Evolutionary conservation across 2,113 vertebrate genomes (phyloP), one percentile per base, ranked within the genome.

Genomic region (Thinocorus orbignyianus): DNA sequence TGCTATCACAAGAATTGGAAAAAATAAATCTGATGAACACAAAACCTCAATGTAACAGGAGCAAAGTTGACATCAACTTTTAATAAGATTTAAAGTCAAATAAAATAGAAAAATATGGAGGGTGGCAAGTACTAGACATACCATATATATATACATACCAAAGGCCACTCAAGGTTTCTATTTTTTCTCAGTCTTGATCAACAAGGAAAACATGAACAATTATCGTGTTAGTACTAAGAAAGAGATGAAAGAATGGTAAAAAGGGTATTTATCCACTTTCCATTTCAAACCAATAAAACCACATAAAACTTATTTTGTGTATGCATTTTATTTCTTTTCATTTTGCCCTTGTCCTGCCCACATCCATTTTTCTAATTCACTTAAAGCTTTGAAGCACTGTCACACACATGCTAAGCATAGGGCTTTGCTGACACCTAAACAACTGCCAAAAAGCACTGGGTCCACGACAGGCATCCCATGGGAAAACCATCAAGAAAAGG

Each of bases 211-310:
- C 6, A 51, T 3, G 9, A 78, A 55, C 14, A 60, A 76, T 37
- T 80, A 80, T 7, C 39, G 51, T 0, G 0, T 18, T 58, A 49
- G 8, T 51, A 79, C 37, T 28, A 79, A 4, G 20, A 70, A 61
- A 81, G 31, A 95, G 77, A 30, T 13, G n/a, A 55, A 82, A 68
- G 20, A 76, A 68, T 23, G 13, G 35, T 48, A 37, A 69, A 62
- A 71, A 60, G 7, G 10, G 3, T 55, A 88, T 51, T 65, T 77
- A 76, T 13, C 11, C 7, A 46, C 15, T 37, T 86, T 22, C 35
- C 54, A 61, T 23, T 60, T 82, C 52, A 73, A 79, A 61, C 2
- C 35, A 61, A 46, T 46, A 80, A 64, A 90, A 85, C 41, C 23
- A 24, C 20, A 76, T 49, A 18, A 66, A 66, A 54, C 23, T 58